Evolutionary conservation across 2,797 vertebrate genomes (phyloP), one percentile per base, ranked within the genome.

Genomic region (Ambastaia sidthimunki): DNA sequence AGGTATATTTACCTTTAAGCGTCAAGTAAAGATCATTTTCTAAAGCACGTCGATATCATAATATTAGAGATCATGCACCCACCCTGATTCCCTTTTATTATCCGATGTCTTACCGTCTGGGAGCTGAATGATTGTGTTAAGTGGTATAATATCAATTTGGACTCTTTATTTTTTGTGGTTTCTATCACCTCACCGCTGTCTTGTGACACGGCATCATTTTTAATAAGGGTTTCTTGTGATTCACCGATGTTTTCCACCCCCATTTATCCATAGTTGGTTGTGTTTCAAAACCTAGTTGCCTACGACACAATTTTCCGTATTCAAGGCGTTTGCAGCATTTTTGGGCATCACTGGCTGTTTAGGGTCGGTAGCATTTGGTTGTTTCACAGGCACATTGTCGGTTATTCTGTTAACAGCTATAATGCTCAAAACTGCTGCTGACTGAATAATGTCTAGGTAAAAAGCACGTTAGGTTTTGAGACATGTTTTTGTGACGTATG

Each of bases 121-220:
- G 97, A 99, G 60, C 94, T 96, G 87, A 98, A 98, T 0, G 97
- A 98, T 88, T 99, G 97, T 3, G 97, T 98, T 97, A 97, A 99
- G 87, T 98, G 97, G 86, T 98, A 99, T 6, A 99, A 93, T 65
- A 94, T 94, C 12, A 98, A 82, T 69, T 93, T 95, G 0, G 89
- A 87, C 37, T 87, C 90, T 3, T 78, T 63, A 5, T 82, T 82
- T 2, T 84, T 55, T 28, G 72, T 68, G 74, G 77, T 82, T 41
- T 83, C 70, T 1, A 68, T 73, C 0, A 78, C 75, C 11, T 83
- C 7, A 0, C 0, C 76, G 0, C 71, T 72, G 2, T 81, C 71
- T 5, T 83, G 47, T 0, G 28, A n/a, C 0, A 66, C 84, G 0
- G 81, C 25, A 0, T 71, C 78, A 2, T 52, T 60, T 37, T 88